Base-by-base conservation (phyloP, 2,888 invertebrate species). In the Hedychridium roseum region DNA sequence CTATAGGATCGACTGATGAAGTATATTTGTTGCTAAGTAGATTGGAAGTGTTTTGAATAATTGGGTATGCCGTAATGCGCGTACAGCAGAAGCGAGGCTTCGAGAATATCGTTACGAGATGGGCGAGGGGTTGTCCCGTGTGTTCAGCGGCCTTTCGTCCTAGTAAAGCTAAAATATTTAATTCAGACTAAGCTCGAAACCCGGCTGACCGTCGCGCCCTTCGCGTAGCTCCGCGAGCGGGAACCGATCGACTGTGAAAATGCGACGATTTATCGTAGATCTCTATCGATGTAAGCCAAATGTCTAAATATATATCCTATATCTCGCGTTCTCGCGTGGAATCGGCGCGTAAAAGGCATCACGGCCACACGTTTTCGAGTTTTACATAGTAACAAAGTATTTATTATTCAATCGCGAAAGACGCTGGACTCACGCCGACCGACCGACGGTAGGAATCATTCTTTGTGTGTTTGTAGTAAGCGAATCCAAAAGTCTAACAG, bases 151-250 rank as follows among this genome's bases (percentile, higher is more conserved):
- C 43, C 34, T 63, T 63, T 64, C 54, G 54, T 52, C 43, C 57
- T 60, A 62, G 59, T 56, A 51, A 61, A 60, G 51, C 47, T 54
- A 48, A 62, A 54, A 60, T 70, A 68, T 73, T 72, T 67, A 70
- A 70, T 70, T 68, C 60, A 71, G 74, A 74, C 74, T 74, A 73
- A 74, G 68, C 74, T 74, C 71, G 73, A 71, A 67, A 60, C 53
- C 58, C 52, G 48, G 36, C 45, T 32, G 7, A 9, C 31, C 20
- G 30, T n/a, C n/a, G n/a, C n/a, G n/a, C n/a, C n/a, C n/a, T n/a
- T n/a, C n/a, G n/a, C n/a, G n/a, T n/a, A n/a, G n/a, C n/a, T n/a
- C n/a, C n/a, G n/a, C n/a, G n/a, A n/a, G n/a, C n/a, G n/a, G n/a
- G n/a, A n/a, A n/a, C n/a, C n/a, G n/a, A n/a, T n/a, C n/a, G n/a